Base-by-base conservation (phyloP, 2,797 vertebrate species). In the Acanthopagrus latus region DNA sequence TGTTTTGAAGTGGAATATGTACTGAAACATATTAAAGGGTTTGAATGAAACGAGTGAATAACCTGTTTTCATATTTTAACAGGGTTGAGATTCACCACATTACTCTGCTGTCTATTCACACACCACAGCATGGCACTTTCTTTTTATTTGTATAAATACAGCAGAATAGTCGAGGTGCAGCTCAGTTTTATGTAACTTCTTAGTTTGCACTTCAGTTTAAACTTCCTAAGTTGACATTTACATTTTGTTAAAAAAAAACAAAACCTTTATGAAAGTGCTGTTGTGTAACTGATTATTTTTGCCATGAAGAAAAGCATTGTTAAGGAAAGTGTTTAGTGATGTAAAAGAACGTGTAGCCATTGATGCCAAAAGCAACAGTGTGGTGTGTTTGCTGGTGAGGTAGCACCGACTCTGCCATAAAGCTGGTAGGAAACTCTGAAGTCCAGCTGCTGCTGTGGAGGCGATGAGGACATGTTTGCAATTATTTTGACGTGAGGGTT, bases 121-220 rank as follows among this genome's bases (percentile, higher is more conserved):
- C 46, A 74, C 3, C 64, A 76, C 41, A 71, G 64, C 74, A 33
- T 74, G 41, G 66, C 78, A 70, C 71, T 50, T 83, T 79, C 11
- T 67, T 20, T 71, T 76, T 65, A 52, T 62, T 62, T 71, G 1
- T 90, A 70, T 92, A 88, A 81, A 84, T 85, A 82, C 60, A 47
- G 44, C 47, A 47, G 17, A 64, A 11, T 80, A 41, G 47, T 70
- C 0, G n/a, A 25, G 7, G 18, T 80, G 63, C 46, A 33, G 25
- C 23, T 78, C 11, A 58, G 3, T 23, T 79, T 74, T 5, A 63
- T 71, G 16, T 64, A 0, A 70, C 21, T 63, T 74, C 14, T 50
- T 21, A 25, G 20, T 52, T 70, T 78, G 67, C 46, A 47, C 60
- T 11, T 60, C 20, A 64, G 50, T 52, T 7, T 63, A 38, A 77